phyloP scores from a whole-genome alignment of 2,797 vertebrate genomes.

The Tokudaia muenninki region DNA sequence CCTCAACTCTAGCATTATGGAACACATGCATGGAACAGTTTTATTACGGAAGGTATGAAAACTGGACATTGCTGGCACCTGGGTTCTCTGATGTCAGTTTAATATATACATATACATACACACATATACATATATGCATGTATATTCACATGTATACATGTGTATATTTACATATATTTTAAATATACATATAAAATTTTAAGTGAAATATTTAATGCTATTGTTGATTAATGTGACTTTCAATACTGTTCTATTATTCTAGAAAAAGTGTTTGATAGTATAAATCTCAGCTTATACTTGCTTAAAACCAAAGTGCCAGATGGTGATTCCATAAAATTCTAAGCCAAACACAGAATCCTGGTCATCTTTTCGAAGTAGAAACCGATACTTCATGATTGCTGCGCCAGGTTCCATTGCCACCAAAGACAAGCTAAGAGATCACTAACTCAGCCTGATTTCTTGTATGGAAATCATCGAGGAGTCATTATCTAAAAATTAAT shows the following conservation, averaged over 20 bases:
- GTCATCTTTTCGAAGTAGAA: constrained; percentile 44
- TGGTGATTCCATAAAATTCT: not conserved
- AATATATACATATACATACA: too few relatives aligned
- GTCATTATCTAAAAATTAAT: not conserved
- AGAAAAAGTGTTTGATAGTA: not conserved
- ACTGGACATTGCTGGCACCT: not conserved
- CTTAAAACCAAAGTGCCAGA: not conserved
- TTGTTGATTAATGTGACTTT: not conserved
- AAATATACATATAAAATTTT: not conserved
- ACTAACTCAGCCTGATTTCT: not conserved
- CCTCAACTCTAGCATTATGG: not conserved
- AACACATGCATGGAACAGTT: not conserved
- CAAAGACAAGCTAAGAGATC: not conserved
- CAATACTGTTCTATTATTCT: not conserved
- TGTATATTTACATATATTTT: too few relatives aligned
- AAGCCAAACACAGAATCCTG: not conserved
- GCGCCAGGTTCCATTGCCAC: not conserved
- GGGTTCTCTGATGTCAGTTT: not conserved
- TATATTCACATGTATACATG: too few relatives aligned
- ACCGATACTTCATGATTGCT: not conserved
- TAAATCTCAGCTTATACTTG: not conserved
- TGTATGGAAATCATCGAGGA: not conserved
- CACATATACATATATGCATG: too few relatives aligned
- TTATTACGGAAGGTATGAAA: not conserved
- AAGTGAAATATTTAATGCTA: not conserved